Base-by-base conservation (phyloP, 2,888 invertebrate genomes). In the Tromatobia lineatoria region DNA sequence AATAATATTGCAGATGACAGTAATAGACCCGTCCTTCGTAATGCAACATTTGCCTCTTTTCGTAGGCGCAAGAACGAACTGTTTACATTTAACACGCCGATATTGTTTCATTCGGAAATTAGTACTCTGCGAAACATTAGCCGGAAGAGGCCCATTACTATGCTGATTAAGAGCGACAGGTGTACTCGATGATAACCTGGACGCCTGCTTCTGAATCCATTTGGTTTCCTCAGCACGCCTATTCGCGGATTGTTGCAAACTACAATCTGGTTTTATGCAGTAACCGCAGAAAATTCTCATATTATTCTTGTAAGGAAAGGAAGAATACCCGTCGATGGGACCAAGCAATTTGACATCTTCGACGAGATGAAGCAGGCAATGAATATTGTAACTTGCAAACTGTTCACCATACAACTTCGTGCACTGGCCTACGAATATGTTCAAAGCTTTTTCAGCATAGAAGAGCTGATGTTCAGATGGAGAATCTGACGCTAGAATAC, bases 401-500 rank as follows among this genome's bases (percentile, higher is more conserved):
- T n/a, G n/a, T n/a, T n/a, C n/a, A n/a, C n/a, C n/a, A n/a, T n/a
- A n/a, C n/a, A n/a, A n/a, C n/a, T n/a, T n/a, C n/a, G n/a, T n/a
- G n/a, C 52, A 52, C 20, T 20, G n/a, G 18, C 20, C 8, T 3
- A 86, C 85, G 64, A 80, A 87, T 18, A 80, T 23, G 34, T n/a
- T 2, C 29, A 86, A 38, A 13, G 75, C 34, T n/a, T 50, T 10
- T 42, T 85, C 74, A 18, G 78, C 70, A 77, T 84, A 85, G 6
- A 64, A 18, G 11, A 86, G 45, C 71, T 80, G 71, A 2, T 47
- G n/a, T 66, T 77, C 20, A 18, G 67, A 82, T 34, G 61, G 47
- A 23, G 20, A 50, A 23, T 67, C 52, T 25, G 78, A 84, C 52
- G 83, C 45, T 1, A 90, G 70, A 47, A 89, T 87, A 23, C 83